Conservation (phyloP, 2,113 vertebrate genomes). For the Heptranchias perlo region DNA sequence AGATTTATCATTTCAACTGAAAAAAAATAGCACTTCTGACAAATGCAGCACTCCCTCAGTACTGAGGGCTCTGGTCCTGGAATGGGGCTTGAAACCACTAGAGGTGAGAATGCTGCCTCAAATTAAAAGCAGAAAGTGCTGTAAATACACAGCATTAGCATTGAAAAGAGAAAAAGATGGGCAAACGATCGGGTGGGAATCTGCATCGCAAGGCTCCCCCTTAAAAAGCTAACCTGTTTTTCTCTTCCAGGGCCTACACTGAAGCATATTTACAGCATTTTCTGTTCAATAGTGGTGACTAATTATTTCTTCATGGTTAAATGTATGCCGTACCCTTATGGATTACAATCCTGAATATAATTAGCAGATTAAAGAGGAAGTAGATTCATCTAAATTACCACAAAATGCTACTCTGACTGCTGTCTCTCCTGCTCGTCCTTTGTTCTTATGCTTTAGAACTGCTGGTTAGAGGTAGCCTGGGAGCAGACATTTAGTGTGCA, state of each 20-base stretch:
- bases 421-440: constrained; percentile 15
- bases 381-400: constrained; percentile 23
- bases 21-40: not conserved
- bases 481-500: constrained; percentile 16
- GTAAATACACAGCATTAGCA: not conserved
- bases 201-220: not conserved
- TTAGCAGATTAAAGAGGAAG: constrained; percentile 27
- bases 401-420: constrained; percentile 8
- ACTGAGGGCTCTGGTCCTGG: not conserved
- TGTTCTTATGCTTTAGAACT: constrained; percentile 14
- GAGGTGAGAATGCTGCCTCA: not conserved
- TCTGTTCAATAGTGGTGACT: not conserved
- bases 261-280: not conserved
- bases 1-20: not conserved
- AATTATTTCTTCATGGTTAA: constrained; percentile 18
- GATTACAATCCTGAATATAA: constrained; percentile 18
- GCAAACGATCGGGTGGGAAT: not conserved
- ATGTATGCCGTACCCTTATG: constrained; percentile 4
- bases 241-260: not conserved
- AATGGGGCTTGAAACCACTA: not conserved
- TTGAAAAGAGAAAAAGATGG: not conserved
- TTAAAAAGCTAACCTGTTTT: not conserved
- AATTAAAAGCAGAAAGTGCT: not conserved
- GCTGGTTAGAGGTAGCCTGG: constrained; percentile 15
- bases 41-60: not conserved